A percentile compares a stretch with the other conserved stretches of the same genome.
Evolutionary conservation across 2,113 vertebrate genomes (phyloP).

Genomic region (Tonatia bakeri): DNA sequence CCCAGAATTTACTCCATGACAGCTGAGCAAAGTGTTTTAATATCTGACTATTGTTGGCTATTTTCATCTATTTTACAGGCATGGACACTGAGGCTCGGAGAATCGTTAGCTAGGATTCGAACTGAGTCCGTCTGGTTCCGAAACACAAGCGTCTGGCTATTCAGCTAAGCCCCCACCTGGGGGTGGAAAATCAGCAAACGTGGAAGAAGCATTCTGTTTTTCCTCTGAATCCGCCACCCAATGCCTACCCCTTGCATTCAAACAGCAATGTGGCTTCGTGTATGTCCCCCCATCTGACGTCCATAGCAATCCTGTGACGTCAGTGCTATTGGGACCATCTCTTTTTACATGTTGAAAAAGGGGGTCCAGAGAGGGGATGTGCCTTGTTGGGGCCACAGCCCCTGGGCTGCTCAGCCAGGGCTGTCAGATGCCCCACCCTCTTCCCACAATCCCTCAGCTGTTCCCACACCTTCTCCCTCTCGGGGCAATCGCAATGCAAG

Average conservation of each 20-base stretch:
- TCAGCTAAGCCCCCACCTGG: neutral
- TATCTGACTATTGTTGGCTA: neutral
- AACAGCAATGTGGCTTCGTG: rapidly evolving
- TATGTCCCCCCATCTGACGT: no score
- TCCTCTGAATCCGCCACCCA: neutral
- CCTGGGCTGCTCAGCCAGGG: neutral
- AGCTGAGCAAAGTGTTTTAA: no score
- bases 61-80: neutral
- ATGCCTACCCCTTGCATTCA: rapidly evolving
- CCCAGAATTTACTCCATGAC: no score
- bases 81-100: neutral
- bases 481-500: neutral
- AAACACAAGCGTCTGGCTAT: neutral
- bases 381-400: neutral
- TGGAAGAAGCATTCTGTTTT: neutral
- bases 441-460: neutral
- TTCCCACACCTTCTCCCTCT: neutral
- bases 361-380: neutral
- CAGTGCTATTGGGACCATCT: neutral
- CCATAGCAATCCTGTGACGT: neutral
- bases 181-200: rapidly evolving
- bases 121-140: neutral
- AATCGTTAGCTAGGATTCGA: no score
- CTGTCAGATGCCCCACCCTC: rapidly evolving
- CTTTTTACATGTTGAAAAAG: neutral